Base-by-base conservation (phyloP, 2,113 vertebrate genomes). In the Prochilodus magdalenae region DNA sequence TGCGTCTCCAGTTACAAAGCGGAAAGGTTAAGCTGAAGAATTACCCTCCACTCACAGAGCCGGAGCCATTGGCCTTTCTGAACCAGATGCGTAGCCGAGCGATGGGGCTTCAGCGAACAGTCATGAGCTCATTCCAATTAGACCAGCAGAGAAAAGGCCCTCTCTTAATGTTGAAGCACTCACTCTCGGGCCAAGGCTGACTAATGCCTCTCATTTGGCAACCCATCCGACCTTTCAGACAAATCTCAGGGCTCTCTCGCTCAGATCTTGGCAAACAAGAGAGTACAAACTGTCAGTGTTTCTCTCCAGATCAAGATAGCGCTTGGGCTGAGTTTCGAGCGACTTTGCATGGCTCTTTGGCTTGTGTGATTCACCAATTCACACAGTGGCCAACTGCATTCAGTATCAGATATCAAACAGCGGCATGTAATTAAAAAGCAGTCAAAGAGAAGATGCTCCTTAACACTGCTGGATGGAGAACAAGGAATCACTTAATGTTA, bases 1-100 rank as follows among this genome's bases (percentile, higher is more conserved):
- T 77, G 30, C 30, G 15, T 79, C 59, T 74, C 40, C 14, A 49
- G 85, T 78, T 77, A 74, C 53, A 14, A 73, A 55, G 75, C 63
- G 73, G 74, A 70, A 83, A 86, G 85, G 81, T 86, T 86, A 83
- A 47, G 53, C 69, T 30, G 83, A 86, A 83, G 30, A 74, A 81
- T 86, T 81, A 78, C 78, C 53, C 36, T 73, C 73, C 33, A 1
- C 29, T 47, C 33, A 73, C 66, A 73, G 62, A 59, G 79, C 51
- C 60, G 73, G 60, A 77, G 60, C 75, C 55, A 81, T 47, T 81
- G 85, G 73, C 85, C 81, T 80, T 84, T 86, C 63, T 49, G 29
- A 76, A 63, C 22, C 36, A 62, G 73, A 70, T 73, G 63, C n/a
- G 30, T 67, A 80, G 60, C 49, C 60, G 36, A 70, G 77, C 66